Conservation (phyloP, 2,797 vertebrate species). For the Dromococcyx pavoninus region DNA sequence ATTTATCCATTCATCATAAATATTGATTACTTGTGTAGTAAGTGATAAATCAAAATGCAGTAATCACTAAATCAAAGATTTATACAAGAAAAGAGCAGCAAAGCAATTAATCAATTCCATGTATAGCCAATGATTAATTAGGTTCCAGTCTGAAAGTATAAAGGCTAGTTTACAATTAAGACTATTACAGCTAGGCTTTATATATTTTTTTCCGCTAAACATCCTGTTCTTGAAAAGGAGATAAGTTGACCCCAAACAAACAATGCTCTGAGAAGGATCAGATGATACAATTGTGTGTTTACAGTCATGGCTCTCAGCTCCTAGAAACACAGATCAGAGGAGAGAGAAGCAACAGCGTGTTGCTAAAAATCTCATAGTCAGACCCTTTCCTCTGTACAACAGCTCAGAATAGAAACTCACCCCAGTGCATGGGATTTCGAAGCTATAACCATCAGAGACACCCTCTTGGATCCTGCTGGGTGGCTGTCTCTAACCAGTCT, state of each 20-base stretch:
- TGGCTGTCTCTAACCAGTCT: not conserved
- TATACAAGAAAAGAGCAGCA: conserved; percentile 89
- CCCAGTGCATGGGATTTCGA: not conserved
- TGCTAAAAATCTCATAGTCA: not conserved
- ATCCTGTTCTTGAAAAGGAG: conserved; percentile 58
- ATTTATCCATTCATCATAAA: conserved; percentile 86
- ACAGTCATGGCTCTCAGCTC: conserved; percentile 24
- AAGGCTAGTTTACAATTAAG: conserved; percentile 74
- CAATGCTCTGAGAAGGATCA: conserved; percentile 28
- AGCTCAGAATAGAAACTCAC: not conserved
- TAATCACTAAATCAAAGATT: conserved; percentile 89
- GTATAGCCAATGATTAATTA: conserved; percentile 87
- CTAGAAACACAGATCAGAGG: not conserved
- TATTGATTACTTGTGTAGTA: conserved; percentile 87
- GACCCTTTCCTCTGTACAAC: not conserved
- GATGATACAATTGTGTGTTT: conserved; percentile 45
- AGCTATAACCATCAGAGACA: not conserved
- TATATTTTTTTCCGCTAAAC: conserved; percentile 21
- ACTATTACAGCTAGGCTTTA: conserved; percentile 64
- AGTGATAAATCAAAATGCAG: conserved; percentile 85
- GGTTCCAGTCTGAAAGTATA: conserved; percentile 74
- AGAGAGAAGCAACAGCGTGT: not conserved
- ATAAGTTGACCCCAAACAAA: conserved; percentile 59
- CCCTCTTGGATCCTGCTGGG: no score
- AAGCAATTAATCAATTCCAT: conserved; percentile 84